Base-by-base conservation (phyloP, 35 echinoderm and acorn worm species). In the Chiridota heheva region DNA sequence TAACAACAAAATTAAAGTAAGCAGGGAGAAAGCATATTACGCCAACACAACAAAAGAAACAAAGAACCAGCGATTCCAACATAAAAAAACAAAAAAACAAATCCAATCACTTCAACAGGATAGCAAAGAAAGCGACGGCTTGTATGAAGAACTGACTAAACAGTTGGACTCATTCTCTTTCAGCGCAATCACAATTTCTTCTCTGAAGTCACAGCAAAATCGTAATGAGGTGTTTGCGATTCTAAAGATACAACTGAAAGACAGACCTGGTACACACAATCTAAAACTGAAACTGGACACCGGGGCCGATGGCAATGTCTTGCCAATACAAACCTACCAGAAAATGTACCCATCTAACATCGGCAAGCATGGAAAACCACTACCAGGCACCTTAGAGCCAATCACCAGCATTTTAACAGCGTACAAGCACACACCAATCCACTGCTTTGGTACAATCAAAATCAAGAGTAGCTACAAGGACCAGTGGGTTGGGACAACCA, bases 251-350 rank as follows among this genome's bases (percentile, higher is more conserved):
- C n/a, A n/a, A n/a, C n/a, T n/a, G n/a, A n/a, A n/a, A n/a, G n/a
- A n/a, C n/a, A n/a, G n/a, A n/a, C n/a, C n/a, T n/a, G n/a, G n/a
- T 47, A 29, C 16, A 7, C 31, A 13, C 10, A 60, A 30, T 15
- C 73, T 34, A 77, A 2, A 51, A 2, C 24, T 55, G 22, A 84
- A 69, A 37, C 40, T 82, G 18, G 80, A 69, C 40, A 82, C 80
- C 25, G 80, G 80, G 13, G 80, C 80, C 35, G 18, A 83, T 20
- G 42, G 5, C 36, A 82, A 82, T 36, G 20, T 40, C 20, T 17
- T 83, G 20, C 80, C 80, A 0, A 7, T 70, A 36, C 37, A 25
- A 6, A 83, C 64, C 15, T 83, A 34, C 25, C 28, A 25, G 2
- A 36, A 70, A 24, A 70, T 83, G 80, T 69, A 37, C 35, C 80